phyloP scores from a whole-genome alignment of 2,888 invertebrate species.

The Platerodrilus igneus region DNA sequence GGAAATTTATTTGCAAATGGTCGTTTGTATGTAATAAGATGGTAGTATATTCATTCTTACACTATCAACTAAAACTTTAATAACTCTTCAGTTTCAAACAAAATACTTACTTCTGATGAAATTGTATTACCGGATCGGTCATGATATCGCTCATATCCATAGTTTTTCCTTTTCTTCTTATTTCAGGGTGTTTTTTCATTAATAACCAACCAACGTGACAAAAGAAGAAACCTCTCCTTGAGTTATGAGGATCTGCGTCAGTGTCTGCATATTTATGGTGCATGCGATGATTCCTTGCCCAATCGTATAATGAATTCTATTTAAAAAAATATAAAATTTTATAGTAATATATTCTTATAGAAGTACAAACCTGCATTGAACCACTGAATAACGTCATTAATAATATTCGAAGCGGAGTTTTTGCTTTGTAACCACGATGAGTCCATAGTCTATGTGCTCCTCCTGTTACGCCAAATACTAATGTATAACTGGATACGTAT shows the following conservation, averaged over 20 bases:
- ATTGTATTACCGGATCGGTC: slow-evolving; percentile 69
- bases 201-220: slow-evolving; percentile 91
- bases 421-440: slow-evolving; percentile 65
- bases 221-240: slow-evolving; percentile 84
- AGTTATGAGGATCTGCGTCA: slow-evolving; percentile 78
- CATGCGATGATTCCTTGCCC: slow-evolving; percentile 72
- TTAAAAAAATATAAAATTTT: slow-evolving; percentile 6
- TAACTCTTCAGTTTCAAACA: slow-evolving; percentile 8
- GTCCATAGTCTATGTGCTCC: slow-evolving; percentile 67
- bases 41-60: too few species aligned
- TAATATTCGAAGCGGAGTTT: slow-evolving; percentile 55
- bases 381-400: slow-evolving; percentile 55
- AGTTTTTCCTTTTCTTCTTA: slow-evolving; percentile 67
- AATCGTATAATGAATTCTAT: slow-evolving; percentile 65
- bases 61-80: neutral
- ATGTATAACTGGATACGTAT: too few species aligned
- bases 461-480: slow-evolving; percentile 65
- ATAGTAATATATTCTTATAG: neutral
- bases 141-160: slow-evolving; percentile 80
- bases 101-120: slow-evolving; percentile 68
- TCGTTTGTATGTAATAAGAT: too few species aligned
- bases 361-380: slow-evolving; percentile 58
- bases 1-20: too few species aligned
- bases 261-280: slow-evolving; percentile 75
- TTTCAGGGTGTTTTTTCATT: slow-evolving; percentile 84